These are phyloP conservation scores for Scaptodrosophila latifasciaeformis DNA, from an alignment of 2,888 invertebrate species.

Conservation along the genomic window DNA sequence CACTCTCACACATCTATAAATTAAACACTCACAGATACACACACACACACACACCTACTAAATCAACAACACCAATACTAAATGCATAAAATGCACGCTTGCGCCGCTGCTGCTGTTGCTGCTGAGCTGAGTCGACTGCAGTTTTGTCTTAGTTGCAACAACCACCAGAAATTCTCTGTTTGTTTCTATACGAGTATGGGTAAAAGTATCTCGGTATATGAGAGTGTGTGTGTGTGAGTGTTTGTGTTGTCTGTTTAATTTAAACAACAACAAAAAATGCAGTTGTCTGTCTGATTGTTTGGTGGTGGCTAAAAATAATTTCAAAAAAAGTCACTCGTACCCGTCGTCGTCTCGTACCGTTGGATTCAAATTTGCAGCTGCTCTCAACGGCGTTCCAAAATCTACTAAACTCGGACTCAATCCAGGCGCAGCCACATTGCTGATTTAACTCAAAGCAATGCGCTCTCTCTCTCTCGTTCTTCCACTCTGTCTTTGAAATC, in stretches of 20 bases:
- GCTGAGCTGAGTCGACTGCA: slow-evolving; percentile 32
- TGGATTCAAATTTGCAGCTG: slow-evolving; percentile 53
- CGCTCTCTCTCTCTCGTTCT: slow-evolving; percentile 16
- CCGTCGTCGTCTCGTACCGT: too few relatives aligned
- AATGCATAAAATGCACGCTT: slow-evolving; percentile 5
- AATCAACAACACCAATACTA: neutral
- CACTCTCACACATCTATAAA: too few relatives aligned
- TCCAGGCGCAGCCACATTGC: slow-evolving; percentile 10
- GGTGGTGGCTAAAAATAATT: slow-evolving; percentile 18
- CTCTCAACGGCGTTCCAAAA: slow-evolving; percentile 70
- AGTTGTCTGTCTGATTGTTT: slow-evolving; percentile 23
- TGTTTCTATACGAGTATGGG: slow-evolving; percentile 23
- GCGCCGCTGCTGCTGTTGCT: slow-evolving; percentile 29
- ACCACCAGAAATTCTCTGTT: too few relatives aligned
- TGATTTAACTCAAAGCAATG: neutral
- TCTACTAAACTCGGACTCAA: slow-evolving; percentile 47
- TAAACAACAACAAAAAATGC: slow-evolving; percentile 24
- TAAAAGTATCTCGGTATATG: too few relatives aligned
- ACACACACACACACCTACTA: slow-evolving; percentile 14
- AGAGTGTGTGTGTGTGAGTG: slow-evolving; percentile 22
- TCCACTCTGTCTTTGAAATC: slow-evolving; percentile 8
- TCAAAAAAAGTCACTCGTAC: slow-evolving; percentile 15
- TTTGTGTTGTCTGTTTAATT: slow-evolving; percentile 3
- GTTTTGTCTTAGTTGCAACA: slow-evolving; percentile 19
- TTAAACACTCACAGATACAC: slow-evolving; percentile 19